Evolutionary conservation across 2,888 invertebrate genomes (phyloP).

Genomic region (Callinectes sapidus): DNA sequence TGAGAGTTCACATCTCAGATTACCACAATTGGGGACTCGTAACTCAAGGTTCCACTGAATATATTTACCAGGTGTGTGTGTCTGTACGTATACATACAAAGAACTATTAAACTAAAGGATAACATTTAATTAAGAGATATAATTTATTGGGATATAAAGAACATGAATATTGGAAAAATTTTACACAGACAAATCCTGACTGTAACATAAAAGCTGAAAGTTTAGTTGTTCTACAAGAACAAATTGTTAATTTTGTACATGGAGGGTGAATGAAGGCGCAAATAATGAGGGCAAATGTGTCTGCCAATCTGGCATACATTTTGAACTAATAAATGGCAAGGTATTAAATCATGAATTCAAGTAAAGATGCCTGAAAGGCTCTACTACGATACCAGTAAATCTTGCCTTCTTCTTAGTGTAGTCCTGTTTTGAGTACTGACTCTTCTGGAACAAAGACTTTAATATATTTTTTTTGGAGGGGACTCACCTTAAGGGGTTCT

Average conservation of each 20-base stretch:
- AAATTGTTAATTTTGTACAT: conserved; percentile 46
- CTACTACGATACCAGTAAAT: background rate
- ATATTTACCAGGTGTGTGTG: background rate
- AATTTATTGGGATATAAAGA: conserved; percentile 47
- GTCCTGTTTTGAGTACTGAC: background rate
- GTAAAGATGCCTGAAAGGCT: conserved; percentile 27
- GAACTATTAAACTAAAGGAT: background rate
- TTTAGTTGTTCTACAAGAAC: conserved; percentile 36
- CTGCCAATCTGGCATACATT: conserved; percentile 50
- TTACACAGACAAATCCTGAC: conserved; percentile 34
- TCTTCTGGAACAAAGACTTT: conserved; percentile 19
- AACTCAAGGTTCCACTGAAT: too few species aligned
- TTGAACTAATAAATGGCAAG: background rate
- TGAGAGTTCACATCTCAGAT: too few species aligned
- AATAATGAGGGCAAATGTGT: background rate
- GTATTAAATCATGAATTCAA: conserved; percentile 8
- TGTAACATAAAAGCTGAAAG: conserved; percentile 39
- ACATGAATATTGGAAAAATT: conserved; percentile 40
- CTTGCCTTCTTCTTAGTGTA: background rate
- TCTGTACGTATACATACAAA: background rate
- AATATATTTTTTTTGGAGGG: background rate
- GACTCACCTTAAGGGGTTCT: conserved; percentile 30
- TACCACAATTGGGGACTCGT: too few species aligned
- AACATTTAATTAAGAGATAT: conserved; percentile 6
- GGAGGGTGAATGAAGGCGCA: conserved; percentile 34